phyloP scores from a whole-genome alignment of 1,140 invertebrate genomes.

The Drosophila sp. region DNA sequence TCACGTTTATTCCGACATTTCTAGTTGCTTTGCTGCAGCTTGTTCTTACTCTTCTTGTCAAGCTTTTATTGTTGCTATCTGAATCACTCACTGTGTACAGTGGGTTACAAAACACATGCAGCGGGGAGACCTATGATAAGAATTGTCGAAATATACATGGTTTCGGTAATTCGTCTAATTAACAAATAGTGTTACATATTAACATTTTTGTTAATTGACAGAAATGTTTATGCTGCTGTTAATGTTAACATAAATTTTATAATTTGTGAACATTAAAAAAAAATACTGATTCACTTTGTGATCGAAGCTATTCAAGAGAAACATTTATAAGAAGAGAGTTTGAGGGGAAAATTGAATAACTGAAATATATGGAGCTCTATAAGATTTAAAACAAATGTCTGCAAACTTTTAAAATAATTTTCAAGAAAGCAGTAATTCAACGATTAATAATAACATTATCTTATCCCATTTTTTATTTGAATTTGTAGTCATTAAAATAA shows the following conservation, averaged over 20 bases:
- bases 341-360: too few relatives aligned
- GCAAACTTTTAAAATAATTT: too few relatives aligned
- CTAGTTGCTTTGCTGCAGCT: slow-evolving; percentile 3
- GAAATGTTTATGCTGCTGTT: neutral
- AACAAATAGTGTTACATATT: neutral
- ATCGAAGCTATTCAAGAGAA: too few relatives aligned
- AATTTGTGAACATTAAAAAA: too few relatives aligned
- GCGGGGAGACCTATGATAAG: slow-evolving; percentile 1
- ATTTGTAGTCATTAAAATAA: neutral
- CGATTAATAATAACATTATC: too few relatives aligned
- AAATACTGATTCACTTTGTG: too few relatives aligned
- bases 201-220: neutral
- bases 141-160: neutral
- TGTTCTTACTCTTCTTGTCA: slow-evolving; percentile 15
- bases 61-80: slow-evolving; percentile 1
- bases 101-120: slow-evolving; percentile 24
- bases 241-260: neutral
- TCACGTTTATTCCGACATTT: slow-evolving; percentile 40
- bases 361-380: too few relatives aligned
- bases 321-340: too few relatives aligned
- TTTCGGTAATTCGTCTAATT: neutral
- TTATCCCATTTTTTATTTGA: too few relatives aligned
- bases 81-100: slow-evolving; percentile 27
- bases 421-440: too few relatives aligned
- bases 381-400: too few relatives aligned